Evolutionary conservation across 2,113 vertebrate species (phyloP), one percentile per base, ranked within the genome.

Genomic region (Spilogale gracilis): DNA sequence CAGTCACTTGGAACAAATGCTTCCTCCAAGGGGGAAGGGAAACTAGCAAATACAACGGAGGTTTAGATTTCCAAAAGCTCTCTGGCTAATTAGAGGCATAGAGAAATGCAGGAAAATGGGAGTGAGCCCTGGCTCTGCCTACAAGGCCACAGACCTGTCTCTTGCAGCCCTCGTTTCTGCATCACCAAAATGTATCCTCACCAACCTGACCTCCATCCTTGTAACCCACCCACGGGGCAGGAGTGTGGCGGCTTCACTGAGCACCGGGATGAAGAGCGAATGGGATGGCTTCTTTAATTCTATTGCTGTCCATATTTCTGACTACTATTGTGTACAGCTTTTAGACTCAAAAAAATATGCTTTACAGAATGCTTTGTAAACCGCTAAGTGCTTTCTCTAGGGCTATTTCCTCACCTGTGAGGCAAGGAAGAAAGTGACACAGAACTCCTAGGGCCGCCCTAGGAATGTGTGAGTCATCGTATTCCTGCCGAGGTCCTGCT

Each of bases 171-270:
- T 65, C 3, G 17, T 56, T 54, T 56, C 56, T 71, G 30, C 10
- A 6, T 43, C n/a, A 32, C 14, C 18, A 76, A 54, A 54, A n/a
- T 43, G 17, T 54, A 10, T n/a, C 18, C 43, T 65, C 67, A 20
- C 27, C n/a, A 38, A 32, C 48, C n/a, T 3, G 50, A 50, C 27
- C 14, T 78, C 54, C 56, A 43, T 32, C 25, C 25, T 6, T 23
- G 21, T 32, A 45, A 38, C 18, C 56, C 79, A 58, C 21, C 50
- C 56, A n/a, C 54, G 65, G 63, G 32, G 14, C 23, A 23, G 10
- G 2, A 10, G 12, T 0, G 30, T 9, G 58, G 69, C 7, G 23
- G 20, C 9, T 7, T 78, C 58, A 23, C 11, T 0, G 18, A 45
- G 27, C 56, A 23, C 43, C 23, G 54, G 18, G 23, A 52, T 61